phyloP scores from a whole-genome alignment of 2,888 invertebrate genomes.

The Trissonchulus latispiculum region DNA sequence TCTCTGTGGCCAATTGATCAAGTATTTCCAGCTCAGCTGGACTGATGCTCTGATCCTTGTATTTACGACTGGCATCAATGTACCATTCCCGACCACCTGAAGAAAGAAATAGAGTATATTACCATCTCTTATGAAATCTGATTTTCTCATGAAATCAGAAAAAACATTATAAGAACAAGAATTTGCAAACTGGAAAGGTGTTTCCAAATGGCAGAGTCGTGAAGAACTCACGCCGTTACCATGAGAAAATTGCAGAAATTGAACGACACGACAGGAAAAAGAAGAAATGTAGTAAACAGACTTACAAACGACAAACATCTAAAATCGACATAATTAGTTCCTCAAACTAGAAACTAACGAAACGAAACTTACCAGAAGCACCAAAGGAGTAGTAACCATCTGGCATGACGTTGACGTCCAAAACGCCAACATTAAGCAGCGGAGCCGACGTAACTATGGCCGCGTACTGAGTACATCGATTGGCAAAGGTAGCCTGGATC shows the following conservation, averaged over 20 bases:
- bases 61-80: conserved; percentile 36
- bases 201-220: too few relatives aligned
- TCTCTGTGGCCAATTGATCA: conserved; percentile 25
- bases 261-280: too few relatives aligned
- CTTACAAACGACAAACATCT: too few relatives aligned
- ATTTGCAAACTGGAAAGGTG: too few relatives aligned
- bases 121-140: too few relatives aligned
- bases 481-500: conserved; percentile 41
- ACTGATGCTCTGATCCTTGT: conserved; percentile 39
- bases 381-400: conserved; percentile 43
- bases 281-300: too few relatives aligned
- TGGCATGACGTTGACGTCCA: conserved; percentile 36
- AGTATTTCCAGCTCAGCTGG: conserved; percentile 34
- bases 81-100: conserved; percentile 41
- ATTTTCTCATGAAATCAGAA: too few relatives aligned
- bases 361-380: conserved; percentile 29
- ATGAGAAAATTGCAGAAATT: too few relatives aligned
- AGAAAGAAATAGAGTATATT: too few relatives aligned
- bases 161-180: too few relatives aligned
- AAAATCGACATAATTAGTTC: too few relatives aligned
- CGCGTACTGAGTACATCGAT: conserved; percentile 41
- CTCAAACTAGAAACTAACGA: not conserved
- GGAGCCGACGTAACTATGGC: conserved; percentile 43
- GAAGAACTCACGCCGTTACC: too few relatives aligned
- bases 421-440: conserved; percentile 38